Evolutionary conservation across 2,888 invertebrate genomes (phyloP).

Genomic region (Leptodirus hochenwartii): DNA sequence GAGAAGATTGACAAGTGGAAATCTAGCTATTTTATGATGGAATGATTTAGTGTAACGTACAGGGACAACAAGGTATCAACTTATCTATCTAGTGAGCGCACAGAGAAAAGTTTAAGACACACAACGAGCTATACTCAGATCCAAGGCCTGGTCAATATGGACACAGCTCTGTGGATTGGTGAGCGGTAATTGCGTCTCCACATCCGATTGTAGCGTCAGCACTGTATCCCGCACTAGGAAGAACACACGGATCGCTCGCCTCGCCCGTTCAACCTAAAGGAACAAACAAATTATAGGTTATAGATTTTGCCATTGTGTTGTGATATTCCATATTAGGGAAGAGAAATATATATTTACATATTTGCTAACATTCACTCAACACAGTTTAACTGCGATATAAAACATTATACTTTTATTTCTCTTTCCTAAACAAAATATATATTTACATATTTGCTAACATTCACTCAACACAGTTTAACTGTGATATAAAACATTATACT

Average conservation of each 20-base stretch:
- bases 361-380: background rate
- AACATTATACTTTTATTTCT: background rate
- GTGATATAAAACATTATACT: conserved; percentile 1
- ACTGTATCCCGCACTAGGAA: conserved; percentile 72
- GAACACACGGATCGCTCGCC: conserved; percentile 82
- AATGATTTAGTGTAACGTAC: too few relatives aligned
- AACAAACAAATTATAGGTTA: conserved; percentile 10
- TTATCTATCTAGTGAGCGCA: too few relatives aligned
- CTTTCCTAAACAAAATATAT: too few relatives aligned
- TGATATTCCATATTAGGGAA: background rate
- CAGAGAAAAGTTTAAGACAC: conserved; percentile 21
- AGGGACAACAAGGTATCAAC: too few relatives aligned
- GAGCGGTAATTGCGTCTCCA: conserved; percentile 75
- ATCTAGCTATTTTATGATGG: too few relatives aligned
- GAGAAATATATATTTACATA: too few relatives aligned
- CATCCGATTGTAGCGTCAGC: conserved; percentile 59
- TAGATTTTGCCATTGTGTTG: background rate
- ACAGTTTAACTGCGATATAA: conserved; percentile 4
- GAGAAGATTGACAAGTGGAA: too few relatives aligned
- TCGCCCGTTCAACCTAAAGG: conserved; percentile 61
- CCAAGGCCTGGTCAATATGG: conserved; percentile 84
- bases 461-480: conserved; percentile 2
- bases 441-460: background rate
- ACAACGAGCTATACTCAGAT: conserved; percentile 62
- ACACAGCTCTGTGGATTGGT: conserved; percentile 78